Evolutionary conservation across 1,140 invertebrate genomes (phyloP), one percentile per base, ranked within the genome.

Genomic region (Listronotus bonariensis): DNA sequence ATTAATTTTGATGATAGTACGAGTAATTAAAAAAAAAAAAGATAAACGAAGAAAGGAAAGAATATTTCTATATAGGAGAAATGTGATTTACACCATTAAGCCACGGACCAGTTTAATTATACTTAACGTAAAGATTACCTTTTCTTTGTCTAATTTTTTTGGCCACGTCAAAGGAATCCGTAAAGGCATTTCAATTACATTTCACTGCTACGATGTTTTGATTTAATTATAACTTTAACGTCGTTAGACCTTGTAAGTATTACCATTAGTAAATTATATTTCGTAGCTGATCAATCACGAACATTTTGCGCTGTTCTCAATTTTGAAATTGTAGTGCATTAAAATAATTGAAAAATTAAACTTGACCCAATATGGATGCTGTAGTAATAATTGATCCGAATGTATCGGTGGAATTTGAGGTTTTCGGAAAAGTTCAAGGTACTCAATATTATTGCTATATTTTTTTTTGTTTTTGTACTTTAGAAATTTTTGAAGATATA

Each of bases 391-490:
- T 54, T 41, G 81, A 82, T 59, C 79, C 84, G 0, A 81, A 91
- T 55, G 84, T 92, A 34, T 91, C 91, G 46, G 88, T 92, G 11
- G 92, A 95, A 68, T 95, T 93, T 74, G 92, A 95, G 82, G 91
- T 95, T 42, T 93, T 85, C 71, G 92, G 92, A 62, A 89, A 91
- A 80, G 91, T 95, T 32, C 92, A 93, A 87, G 92, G 92, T 93
- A 79, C 79, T 54, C 4, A 45, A 14, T 45, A 15, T 45, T 45
- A 17, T 3, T 14, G 42, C 4, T 7, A 17, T 17, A n/a, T 17
- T 45, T 17, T 2, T 45, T 15, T 45, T n/a, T n/a, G n/a, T n/a
- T n/a, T n/a, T n/a, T n/a, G n/a, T n/a, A n/a, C n/a, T n/a, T n/a
- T n/a, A n/a, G n/a, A n/a, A n/a, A n/a, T n/a, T n/a, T n/a, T n/a